phyloP scores from a whole-genome alignment of 2,797 vertebrate species.

The Limosa lapponica region DNA sequence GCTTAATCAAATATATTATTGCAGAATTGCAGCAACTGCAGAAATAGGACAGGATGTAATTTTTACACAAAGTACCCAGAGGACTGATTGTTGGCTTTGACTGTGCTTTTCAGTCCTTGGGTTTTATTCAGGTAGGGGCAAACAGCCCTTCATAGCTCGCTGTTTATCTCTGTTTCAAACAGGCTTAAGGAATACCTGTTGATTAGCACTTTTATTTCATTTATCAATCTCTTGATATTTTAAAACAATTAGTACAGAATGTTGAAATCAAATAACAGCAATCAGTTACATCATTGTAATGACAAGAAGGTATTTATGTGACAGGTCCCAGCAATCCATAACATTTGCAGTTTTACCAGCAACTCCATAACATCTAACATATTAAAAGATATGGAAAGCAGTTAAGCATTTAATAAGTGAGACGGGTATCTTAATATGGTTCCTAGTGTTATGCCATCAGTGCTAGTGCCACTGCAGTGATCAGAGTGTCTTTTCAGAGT shows the following conservation, averaged over 20 bases:
- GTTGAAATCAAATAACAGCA: neutral
- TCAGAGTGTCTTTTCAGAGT: neutral
- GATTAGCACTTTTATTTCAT: neutral
- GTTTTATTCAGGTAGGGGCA: neutral
- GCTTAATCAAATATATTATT: neutral
- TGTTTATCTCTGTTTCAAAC: neutral
- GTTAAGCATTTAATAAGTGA: neutral
- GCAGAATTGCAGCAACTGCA: neutral
- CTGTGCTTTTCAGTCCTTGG: neutral
- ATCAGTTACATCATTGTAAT: neutral
- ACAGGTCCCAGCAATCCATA: neutral
- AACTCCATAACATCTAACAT: neutral
- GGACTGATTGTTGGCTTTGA: neutral
- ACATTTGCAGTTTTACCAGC: neutral
- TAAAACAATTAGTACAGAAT: neutral
- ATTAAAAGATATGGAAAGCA: neutral
- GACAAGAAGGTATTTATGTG: neutral
- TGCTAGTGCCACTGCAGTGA: neutral
- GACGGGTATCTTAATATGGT: neutral
- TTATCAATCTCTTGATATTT: neutral
- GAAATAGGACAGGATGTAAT: conserved; percentile 6
- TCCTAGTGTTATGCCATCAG: neutral
- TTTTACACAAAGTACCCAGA: neutral
- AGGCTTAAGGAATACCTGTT: neutral
- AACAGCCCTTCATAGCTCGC: neutral